Base-by-base conservation (phyloP, 1,140 invertebrate genomes). In the Contarinia nasturtii region DNA sequence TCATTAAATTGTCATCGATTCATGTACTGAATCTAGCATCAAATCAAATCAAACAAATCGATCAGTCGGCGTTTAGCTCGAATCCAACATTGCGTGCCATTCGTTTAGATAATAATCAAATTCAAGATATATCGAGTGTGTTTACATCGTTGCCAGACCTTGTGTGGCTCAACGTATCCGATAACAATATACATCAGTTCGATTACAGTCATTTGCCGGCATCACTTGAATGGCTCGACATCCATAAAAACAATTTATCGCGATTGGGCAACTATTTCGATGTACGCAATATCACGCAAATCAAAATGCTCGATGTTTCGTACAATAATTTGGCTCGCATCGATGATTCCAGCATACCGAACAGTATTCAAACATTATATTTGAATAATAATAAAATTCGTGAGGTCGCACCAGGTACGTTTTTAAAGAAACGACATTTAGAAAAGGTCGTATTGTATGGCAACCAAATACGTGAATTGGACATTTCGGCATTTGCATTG, bases 371-470 rank as follows among this genome's bases (percentile, higher is more conserved):
- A 59, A 80, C 77, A 38, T 62, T 86, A 48, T 75, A 78, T 55
- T 66, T 86, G 43, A 84, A 85, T 57, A 75, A 86, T 63, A 86
- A 88, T 62, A 69, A 71, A 44, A 81, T 85, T 53, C 63, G 69
- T 33, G 70, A 67, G 46, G 76, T 88, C 7, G 73, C 77, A 49
- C 68, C 80, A 0, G 78, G 76, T 49, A 80, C 82, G 2, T 88
- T 88, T 62, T 67, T 75, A 12, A 72, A 76, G 50, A 79, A 84
- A 60, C 59, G 59, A 38, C 75, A 72, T 59, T 64, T 88, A 45
- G 73, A 74, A 53, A 76, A 77, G 57, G 82, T 87, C 8, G 76
- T 82, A 44, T 67, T 89, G 45, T 79, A 77, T 57, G 75, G 77
- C 47, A 88, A 87, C 65, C 71, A 77, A 53, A 72, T 88, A 42